Base-by-base conservation (phyloP, 2,797 vertebrate genomes). In the Coccyzus lansbergi region DNA sequence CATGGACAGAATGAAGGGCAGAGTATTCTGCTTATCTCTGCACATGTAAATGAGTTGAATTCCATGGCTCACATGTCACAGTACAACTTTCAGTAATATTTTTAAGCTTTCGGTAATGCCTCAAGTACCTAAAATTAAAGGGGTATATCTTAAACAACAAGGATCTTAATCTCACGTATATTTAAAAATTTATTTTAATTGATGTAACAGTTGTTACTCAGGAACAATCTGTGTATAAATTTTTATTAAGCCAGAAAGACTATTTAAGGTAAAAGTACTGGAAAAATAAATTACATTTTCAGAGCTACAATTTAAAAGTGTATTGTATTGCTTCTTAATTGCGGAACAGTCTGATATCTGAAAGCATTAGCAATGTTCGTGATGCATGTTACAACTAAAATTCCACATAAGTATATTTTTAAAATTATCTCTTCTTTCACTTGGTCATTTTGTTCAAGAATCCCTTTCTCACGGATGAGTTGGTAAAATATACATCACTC, bases 61-160 rank as follows among this genome's bases (percentile, higher is more conserved):
- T 80, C 76, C 81, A 76, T 7, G 46, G 46, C 38, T 86, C 63
- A 59, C 72, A 92, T 88, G 74, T 93, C 91, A 93, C 69, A 87
- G 64, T 29, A 68, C 36, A 63, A 46, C 81, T 77, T 86, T 86
- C 89, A 82, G 81, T 15, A 83, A 88, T 69, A 63, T 58, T 77
- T 92, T 86, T n/a, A 79, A 91, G 76, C 69, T 90, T 95, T 77
- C 1, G 9, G 42, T 85, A 89, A 77, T 58, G 44, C 36, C 46
- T 78, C 51, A 71, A 89, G 48, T 34, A 83, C 76, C 42, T 91
- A 86, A 94, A 95, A 86, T 78, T 52, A 86, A 95, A 93, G 67
- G 65, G 81, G 36, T 86, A 34, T 72, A n/a, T 77, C 42, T 79
- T 68, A 22, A 71, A 59, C 16, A 80, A 34, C 74, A 67, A 91